Evolutionary conservation across 2,888 invertebrate genomes (phyloP).

Genomic region (Cyclophora albipunctata): DNA sequence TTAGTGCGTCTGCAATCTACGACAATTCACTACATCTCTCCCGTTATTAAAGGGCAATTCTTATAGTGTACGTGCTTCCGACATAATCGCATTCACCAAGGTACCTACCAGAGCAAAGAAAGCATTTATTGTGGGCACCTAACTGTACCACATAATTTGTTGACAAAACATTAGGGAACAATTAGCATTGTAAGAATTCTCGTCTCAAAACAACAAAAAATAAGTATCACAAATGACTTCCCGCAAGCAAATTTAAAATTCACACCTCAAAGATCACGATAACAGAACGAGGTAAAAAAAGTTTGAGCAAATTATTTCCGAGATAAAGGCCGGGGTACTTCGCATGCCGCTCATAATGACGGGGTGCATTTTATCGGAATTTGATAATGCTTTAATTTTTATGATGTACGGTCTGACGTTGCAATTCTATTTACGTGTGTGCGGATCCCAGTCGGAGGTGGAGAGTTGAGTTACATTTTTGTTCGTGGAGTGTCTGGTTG

Average conservation of each 20-base stretch:
- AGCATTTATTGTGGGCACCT: conserved; percentile 23
- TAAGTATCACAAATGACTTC: conserved; percentile 28
- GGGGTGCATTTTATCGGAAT: conserved; percentile 39
- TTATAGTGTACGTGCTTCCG: conserved; percentile 57
- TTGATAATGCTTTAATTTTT: conserved; percentile 39
- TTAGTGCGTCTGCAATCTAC: conserved; percentile 63
- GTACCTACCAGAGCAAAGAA: conserved; percentile 39
- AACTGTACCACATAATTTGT: conserved; percentile 31
- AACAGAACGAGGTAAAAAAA: conserved; percentile 35
- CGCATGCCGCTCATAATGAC: conserved; percentile 28
- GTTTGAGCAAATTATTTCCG: conserved; percentile 45
- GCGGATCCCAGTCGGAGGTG: conserved; percentile 29
- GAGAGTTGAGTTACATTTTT: conserved; percentile 39
- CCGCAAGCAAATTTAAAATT: conserved; percentile 49
- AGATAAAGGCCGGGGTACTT: conserved; percentile 37
- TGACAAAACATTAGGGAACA: conserved; percentile 29
- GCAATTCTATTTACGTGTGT: conserved; percentile 45
- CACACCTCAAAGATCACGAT: conserved; percentile 54
- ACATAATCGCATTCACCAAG: conserved; percentile 54
- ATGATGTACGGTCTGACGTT: conserved; percentile 35
- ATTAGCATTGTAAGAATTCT: conserved; percentile 21
- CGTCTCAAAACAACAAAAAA: conserved; percentile 26
- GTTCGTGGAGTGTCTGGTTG: conserved; percentile 47
- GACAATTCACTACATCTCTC: conserved; percentile 57
- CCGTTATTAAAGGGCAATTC: conserved; percentile 71